Conservation (phyloP, 1,140 invertebrate genomes). For the Euura lappo region DNA sequence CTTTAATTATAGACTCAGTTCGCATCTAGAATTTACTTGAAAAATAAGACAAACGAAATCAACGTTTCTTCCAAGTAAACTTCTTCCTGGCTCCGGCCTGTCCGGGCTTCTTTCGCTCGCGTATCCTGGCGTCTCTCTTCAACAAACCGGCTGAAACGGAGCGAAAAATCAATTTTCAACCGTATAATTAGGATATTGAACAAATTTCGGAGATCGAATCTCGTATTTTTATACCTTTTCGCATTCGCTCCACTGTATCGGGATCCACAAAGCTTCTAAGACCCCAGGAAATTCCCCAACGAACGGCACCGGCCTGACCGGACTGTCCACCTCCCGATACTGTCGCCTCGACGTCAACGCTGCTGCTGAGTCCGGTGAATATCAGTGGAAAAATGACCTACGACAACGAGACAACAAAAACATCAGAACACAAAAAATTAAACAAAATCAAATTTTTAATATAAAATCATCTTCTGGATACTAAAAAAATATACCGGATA, state of each 20-base stretch:
- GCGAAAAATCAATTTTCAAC: conserved; percentile 13
- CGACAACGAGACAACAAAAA: conserved; percentile 36
- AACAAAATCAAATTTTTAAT: conserved; percentile 10
- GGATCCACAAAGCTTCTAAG: conserved; percentile 82
- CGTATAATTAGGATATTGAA: conserved; percentile 11
- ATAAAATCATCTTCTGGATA: not conserved
- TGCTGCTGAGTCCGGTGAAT: conserved; percentile 75
- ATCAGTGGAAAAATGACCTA: conserved; percentile 87
- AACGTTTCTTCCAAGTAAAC: conserved; percentile 93
- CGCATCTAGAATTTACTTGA: not conserved
- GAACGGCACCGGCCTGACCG: conserved; percentile 83
- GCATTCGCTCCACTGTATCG: conserved; percentile 82
- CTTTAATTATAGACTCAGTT: not conserved
- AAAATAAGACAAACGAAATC: conserved; percentile 36
- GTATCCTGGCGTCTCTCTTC: conserved; percentile 77
- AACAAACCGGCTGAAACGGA: conserved; percentile 82
- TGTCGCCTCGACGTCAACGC: conserved; percentile 85
- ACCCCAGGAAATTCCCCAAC: conserved; percentile 82
- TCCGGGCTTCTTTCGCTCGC: conserved; percentile 94
- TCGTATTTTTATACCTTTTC: conserved; percentile 70
- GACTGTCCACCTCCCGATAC: conserved; percentile 73
- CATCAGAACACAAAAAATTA: conserved; percentile 11
- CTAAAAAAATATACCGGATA: too few relatives aligned
- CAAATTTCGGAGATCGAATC: too few relatives aligned
- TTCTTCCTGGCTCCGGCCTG: conserved; percentile 90